Evolutionary conservation across 2,797 vertebrate species (phyloP), one percentile per base, ranked within the genome.

Genomic region (Allobates femoralis): DNA sequence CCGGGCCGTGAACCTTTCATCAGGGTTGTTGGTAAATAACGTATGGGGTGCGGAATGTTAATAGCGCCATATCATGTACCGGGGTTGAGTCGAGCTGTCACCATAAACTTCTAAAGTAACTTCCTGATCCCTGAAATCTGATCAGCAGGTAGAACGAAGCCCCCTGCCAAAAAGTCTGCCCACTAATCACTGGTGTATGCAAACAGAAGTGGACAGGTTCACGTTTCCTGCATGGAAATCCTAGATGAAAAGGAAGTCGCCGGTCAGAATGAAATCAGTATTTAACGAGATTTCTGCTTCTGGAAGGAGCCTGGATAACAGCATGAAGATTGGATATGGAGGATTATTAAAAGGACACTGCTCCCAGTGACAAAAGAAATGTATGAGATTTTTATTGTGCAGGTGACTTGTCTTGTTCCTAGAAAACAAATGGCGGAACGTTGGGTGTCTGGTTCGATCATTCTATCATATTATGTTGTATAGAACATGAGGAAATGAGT

Each of bases 81-180:
- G n/a, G 8, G 69, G 69, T 23, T 62, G 81, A 83, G 55, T 75
- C 10, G 15, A 60, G 2, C 81, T 83, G 81, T 83, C 81, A 83
- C 69, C 81, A 60, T 37, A n/a, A 34, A 46, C 32, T 71, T 21
- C 55, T 75, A 56, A n/a, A 73, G 55, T 32, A 53, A 62, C 46
- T 62, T 84, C 73, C 69, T 77, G 73, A 84, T 75, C 83, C 58
- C 83, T 84, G 71, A 77, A 77, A 77, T 75, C 26, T 34, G 71
- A 84, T 66, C 58, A 21, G 71, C 19, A 51, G 16, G 37, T 21
- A 78, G 76, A 37, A 41, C 21, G 12, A 16, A 37, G 32, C 16
- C 8, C 51, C 34, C 55, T 56, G 50, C 81, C 67, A 74, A 56
- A 74, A 56, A 60, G 32, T 51, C 66, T 74, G 66, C 37, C 80